phyloP scores from a whole-genome alignment of 2,797 vertebrate genomes.

The Hapalemur alaotrensis region DNA sequence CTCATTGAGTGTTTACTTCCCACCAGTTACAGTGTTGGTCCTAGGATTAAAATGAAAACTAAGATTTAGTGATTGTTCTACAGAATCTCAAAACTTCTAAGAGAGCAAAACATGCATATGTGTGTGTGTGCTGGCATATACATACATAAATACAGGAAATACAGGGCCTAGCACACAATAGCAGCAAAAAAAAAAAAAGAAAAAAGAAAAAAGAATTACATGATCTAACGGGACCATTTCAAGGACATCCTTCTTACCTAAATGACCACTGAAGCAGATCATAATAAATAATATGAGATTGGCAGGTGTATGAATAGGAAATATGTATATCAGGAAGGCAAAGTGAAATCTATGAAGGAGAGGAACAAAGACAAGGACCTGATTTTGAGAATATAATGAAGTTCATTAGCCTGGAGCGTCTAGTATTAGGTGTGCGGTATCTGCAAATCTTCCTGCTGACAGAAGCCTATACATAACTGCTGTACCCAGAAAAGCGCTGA shows the following conservation, averaged over 20 bases:
- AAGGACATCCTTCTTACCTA: not conserved
- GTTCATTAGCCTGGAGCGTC: not conserved
- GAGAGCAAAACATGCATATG: not conserved
- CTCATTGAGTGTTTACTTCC: not conserved
- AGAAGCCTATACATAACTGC: not conserved
- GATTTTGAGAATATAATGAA: not conserved
- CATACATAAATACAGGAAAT: not conserved
- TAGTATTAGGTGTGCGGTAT: not conserved
- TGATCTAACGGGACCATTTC: not conserved
- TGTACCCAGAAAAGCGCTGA: not conserved
- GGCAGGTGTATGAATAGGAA: not conserved
- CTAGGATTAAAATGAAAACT: not conserved
- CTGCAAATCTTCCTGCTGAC: not conserved
- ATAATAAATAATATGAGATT: not conserved
- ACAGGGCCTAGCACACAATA: not conserved
- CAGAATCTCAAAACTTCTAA: not conserved
- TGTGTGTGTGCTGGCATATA: not conserved
- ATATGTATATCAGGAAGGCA: not conserved
- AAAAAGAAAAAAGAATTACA: not conserved
- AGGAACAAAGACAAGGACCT: not conserved
- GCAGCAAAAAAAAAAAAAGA: not conserved
- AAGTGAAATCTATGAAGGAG: not conserved
- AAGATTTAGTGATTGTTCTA: not conserved
- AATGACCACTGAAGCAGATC: not conserved
- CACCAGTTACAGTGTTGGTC: not conserved